Conservation (phyloP, 2,113 vertebrate genomes). For the Passer montanus region DNA sequence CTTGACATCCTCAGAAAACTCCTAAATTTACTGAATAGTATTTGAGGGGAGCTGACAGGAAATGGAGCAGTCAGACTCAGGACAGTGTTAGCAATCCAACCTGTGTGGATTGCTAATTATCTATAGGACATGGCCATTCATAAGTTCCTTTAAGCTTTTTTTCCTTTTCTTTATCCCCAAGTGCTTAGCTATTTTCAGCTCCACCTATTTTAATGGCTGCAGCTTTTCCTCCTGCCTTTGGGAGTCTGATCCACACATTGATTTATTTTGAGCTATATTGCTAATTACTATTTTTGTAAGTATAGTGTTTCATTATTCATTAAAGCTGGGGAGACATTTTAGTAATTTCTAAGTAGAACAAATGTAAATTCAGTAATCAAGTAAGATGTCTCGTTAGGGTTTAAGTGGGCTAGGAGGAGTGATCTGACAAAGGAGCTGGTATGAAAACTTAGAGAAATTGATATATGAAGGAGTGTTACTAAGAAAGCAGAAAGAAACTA, state of each 20-base stretch:
- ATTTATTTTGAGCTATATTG: constrained; percentile 66
- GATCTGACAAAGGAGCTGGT: not conserved
- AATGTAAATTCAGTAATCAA: constrained; percentile 6
- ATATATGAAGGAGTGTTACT: not conserved
- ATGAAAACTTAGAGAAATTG: not conserved
- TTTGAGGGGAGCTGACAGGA: not conserved
- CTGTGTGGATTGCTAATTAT: not conserved
- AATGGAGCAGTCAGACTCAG: not conserved
- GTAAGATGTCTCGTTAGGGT: not conserved
- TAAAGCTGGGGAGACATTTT: constrained; percentile 37
- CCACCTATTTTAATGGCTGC: constrained; percentile 52
- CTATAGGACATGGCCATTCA: not conserved
- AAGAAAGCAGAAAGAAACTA: not conserved
- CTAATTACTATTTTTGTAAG: constrained; percentile 65
- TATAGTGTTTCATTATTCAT: constrained; percentile 39
- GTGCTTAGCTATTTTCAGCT: constrained; percentile 49
- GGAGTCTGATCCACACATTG: constrained; percentile 29
- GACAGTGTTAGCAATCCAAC: not conserved
- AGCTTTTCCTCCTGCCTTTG: constrained; percentile 61
- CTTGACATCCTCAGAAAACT: not conserved
- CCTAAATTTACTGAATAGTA: not conserved
- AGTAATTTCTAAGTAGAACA: constrained; percentile 26
- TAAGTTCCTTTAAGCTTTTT: not conserved
- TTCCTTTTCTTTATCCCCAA: not conserved
- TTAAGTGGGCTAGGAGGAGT: not conserved